Base-by-base conservation (phyloP, 53 echinoderm and acorn worm species). In the Arbacia lixula region DNA sequence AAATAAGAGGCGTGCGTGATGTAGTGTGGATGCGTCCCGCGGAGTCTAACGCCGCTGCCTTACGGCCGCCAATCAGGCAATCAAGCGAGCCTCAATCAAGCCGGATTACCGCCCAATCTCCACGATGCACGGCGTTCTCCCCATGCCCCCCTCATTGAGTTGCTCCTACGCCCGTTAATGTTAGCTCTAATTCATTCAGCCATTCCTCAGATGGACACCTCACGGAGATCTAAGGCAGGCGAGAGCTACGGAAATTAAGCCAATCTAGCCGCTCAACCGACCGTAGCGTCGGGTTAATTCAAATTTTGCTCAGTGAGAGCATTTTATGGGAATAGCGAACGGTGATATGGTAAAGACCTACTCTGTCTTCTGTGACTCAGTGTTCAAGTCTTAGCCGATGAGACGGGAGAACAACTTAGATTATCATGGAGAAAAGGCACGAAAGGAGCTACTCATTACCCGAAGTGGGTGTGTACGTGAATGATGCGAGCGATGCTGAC, bases 371-470 rank as follows among this genome's bases (percentile, higher is more conserved):
- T n/a, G n/a, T n/a, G n/a, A n/a, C n/a, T n/a, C n/a, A n/a, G n/a
- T n/a, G n/a, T n/a, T n/a, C n/a, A n/a, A n/a, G n/a, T n/a, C n/a
- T n/a, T n/a, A n/a, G n/a, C n/a, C n/a, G n/a, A n/a, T n/a, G n/a
- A n/a, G n/a, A n/a, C n/a, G n/a, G n/a, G n/a, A n/a, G n/a, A n/a
- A n/a, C n/a, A n/a, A n/a, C n/a, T n/a, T n/a, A n/a, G n/a, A n/a
- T n/a, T n/a, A n/a, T n/a, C n/a, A n/a, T n/a, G n/a, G n/a, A n/a
- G n/a, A n/a, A n/a, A n/a, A n/a, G n/a, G 82, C 63, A 81, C 28
- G 63, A 63, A 46, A 81, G 82, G 30, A 81, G 82, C 49, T 81
- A 38, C 33, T 81, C 82, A n/a, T 58, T 81, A 41, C 82, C 82
- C 30, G 82, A 81, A 32, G 82, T 63, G 62, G 33, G 50, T 63